These are phyloP conservation scores for Leptocoma aspasia DNA, from an alignment of 2,113 vertebrate species.

Conservation along the genomic window DNA sequence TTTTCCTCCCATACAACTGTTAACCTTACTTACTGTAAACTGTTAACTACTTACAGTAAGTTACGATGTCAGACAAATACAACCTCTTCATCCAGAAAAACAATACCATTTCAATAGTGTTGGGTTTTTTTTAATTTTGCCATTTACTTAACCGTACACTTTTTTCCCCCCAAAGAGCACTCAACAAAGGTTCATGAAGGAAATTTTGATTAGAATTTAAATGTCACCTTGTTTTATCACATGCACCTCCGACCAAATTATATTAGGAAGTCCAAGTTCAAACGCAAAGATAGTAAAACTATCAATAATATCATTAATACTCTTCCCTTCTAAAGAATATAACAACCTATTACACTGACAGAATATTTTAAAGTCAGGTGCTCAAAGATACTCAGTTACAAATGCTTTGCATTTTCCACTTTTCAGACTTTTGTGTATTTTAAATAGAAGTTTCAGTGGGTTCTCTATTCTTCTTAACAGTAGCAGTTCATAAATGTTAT, in stretches of 20 bases:
- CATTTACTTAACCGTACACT: not conserved
- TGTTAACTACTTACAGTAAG: not conserved
- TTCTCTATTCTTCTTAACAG: not conserved
- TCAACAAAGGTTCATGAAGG: not conserved
- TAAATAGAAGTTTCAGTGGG: not conserved
- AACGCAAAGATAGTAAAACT: not conserved
- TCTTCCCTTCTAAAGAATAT: not conserved
- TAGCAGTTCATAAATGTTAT: not conserved
- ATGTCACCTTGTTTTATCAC: not conserved
- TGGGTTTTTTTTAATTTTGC: not conserved
- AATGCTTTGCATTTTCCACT: not conserved
- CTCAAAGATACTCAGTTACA: not conserved
- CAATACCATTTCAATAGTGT: not conserved
- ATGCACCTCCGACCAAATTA: not conserved
- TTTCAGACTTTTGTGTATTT: not conserved
- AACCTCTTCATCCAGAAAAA: not conserved
- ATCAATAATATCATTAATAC: not conserved
- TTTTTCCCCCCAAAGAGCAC: not conserved
- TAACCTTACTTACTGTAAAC: too few relatives aligned
- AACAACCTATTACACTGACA: not conserved
- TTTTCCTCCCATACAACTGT: not conserved
- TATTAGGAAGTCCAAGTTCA: not conserved
- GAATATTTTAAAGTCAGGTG: not conserved
- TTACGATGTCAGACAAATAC: not conserved
- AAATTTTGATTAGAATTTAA: not conserved